Conservation (phyloP, 2,797 vertebrate species). For the Alca torda region DNA sequence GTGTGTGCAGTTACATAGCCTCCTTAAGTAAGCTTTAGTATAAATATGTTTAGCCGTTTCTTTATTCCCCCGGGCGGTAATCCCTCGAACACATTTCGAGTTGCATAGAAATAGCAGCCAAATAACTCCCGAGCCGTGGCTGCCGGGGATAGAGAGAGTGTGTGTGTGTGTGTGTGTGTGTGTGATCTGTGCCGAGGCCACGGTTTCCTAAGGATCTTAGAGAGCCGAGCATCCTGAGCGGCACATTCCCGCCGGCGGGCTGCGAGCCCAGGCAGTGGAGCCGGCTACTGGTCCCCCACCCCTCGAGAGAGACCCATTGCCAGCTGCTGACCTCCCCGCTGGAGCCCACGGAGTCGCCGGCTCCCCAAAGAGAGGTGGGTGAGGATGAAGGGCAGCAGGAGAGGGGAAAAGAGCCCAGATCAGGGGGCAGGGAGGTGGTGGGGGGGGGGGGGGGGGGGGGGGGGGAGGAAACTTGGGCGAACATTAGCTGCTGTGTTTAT, state of each 20-base stretch:
- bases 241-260: neutral
- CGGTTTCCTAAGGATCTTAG: neutral
- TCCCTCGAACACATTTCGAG: neutral
- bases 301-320: neutral
- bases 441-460: neutral
- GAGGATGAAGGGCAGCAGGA: neutral
- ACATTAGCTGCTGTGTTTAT: neutral
- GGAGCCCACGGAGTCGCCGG: neutral
- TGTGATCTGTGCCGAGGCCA: neutral
- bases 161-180: neutral
- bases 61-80: constrained; percentile 23
- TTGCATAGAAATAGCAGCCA: constrained; percentile 14
- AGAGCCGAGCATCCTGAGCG: neutral
- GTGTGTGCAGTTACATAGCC: neutral
- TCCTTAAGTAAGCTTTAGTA: constrained; percentile 45
- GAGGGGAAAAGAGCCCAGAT: neutral
- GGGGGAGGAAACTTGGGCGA: neutral
- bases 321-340: neutral
- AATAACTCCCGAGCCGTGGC: neutral
- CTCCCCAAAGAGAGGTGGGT: constrained; percentile 25
- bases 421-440: neutral
- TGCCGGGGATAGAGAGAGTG: neutral
- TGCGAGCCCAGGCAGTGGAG: neutral
- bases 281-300: neutral
- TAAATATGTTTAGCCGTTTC: constrained; percentile 44